A percentile compares a stretch with the other conserved stretches of the same genome.
Evolutionary conservation across 2,797 vertebrate genomes (phyloP).

Genomic region (Phrynocephalus vlangalii): DNA sequence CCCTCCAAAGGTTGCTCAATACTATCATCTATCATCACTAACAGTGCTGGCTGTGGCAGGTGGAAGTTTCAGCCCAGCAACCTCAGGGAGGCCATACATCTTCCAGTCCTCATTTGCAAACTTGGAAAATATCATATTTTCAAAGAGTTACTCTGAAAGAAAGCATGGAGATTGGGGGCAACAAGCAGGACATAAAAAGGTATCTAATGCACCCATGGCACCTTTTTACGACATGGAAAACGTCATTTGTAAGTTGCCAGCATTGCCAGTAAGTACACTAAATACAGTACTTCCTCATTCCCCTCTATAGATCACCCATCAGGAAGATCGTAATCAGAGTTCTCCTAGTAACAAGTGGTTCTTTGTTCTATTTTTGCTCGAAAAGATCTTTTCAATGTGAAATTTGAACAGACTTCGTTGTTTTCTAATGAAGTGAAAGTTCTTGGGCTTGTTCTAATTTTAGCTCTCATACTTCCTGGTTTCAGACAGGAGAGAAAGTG

Average conservation of each 20-base stretch:
- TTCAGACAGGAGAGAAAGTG: slow-evolving; percentile 28
- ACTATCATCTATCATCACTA: too few relatives aligned
- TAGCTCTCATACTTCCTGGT: slow-evolving; percentile 48
- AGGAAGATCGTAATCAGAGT: neutral
- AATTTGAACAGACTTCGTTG: neutral
- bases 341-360: neutral
- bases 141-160: neutral
- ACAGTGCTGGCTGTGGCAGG: too few relatives aligned
- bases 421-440: slow-evolving; percentile 25
- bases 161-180: neutral
- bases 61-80: too few relatives aligned
- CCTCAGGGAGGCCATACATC: neutral
- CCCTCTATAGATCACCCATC: neutral
- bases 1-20: too few relatives aligned
- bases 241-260: neutral
- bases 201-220: neutral
- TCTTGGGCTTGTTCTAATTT: slow-evolving; percentile 35
- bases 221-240: slow-evolving; percentile 3
- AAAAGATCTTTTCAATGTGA: slow-evolving; percentile 10
- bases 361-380: neutral
- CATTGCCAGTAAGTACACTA: neutral
- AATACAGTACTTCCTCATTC: neutral
- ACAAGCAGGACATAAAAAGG: neutral
- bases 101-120: neutral
- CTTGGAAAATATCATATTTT: neutral